Evolutionary conservation across 2,888 invertebrate genomes (phyloP).

Genomic region (Proisotoma minuta): DNA sequence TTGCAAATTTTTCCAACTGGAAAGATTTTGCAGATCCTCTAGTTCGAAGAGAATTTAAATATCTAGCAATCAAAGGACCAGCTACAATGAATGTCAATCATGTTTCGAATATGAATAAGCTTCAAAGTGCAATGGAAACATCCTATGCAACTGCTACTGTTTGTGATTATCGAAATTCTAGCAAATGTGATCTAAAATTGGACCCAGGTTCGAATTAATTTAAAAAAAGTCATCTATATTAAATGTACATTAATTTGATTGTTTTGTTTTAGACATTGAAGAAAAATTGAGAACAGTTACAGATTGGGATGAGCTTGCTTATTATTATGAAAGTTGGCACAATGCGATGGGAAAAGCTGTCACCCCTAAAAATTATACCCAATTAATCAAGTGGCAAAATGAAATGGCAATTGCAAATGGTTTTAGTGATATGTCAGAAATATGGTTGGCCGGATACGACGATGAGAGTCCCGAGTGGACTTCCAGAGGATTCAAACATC

Average conservation of each 20-base stretch:
- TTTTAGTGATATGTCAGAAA: constrained; percentile 78
- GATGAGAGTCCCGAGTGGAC: constrained; percentile 39
- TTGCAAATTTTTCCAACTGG: constrained; percentile 38
- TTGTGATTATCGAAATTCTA: constrained; percentile 42
- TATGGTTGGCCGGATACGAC: constrained; percentile 84
- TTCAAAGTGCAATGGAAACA: constrained; percentile 49
- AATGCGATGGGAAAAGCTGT: constrained; percentile 39
- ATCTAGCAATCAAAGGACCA: constrained; percentile 41
- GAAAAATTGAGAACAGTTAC: constrained; percentile 32
- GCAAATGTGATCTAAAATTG: constrained; percentile 43
- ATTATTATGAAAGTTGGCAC: constrained; percentile 48
- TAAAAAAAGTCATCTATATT: no score
- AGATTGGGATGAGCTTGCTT: constrained; percentile 47
- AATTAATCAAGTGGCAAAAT: constrained; percentile 52
- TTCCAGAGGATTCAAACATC: constrained; percentile 52
- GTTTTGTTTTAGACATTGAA: constrained; percentile 39
- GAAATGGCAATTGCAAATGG: constrained; percentile 55
- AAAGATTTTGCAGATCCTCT: constrained; percentile 24
- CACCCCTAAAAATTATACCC: constrained; percentile 48
- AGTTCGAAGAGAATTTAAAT: constrained; percentile 39
- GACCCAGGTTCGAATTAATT: constrained; percentile 48
- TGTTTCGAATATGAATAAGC: constrained; percentile 33
- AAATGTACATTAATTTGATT: no score
- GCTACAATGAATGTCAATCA: constrained; percentile 32
- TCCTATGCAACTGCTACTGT: constrained; percentile 50